A percentile compares a stretch with the other conserved stretches of the same genome.
Conservation (phyloP, 2,113 vertebrate species). For the Equus quagga region DNA sequence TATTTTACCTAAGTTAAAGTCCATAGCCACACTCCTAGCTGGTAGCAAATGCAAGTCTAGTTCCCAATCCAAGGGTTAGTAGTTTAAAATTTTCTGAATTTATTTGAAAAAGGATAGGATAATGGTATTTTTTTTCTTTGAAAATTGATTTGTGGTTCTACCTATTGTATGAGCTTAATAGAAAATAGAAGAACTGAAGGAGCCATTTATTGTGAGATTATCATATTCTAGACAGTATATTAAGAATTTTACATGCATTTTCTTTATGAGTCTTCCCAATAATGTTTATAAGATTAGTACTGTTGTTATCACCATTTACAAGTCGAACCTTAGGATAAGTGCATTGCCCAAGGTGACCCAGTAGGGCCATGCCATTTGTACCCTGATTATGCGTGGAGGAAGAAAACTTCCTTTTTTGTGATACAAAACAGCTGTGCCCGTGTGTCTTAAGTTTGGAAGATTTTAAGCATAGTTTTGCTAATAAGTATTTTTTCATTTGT, state of each 20-base stretch:
- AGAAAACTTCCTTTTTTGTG: background rate
- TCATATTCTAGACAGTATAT: rapidly evolving
- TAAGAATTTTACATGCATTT: background rate
- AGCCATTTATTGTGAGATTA: background rate
- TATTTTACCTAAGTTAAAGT: rapidly evolving
- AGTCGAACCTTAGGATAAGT: background rate
- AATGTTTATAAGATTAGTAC: background rate
- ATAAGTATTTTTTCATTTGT: background rate
- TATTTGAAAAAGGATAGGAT: background rate
- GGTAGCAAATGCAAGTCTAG: background rate
- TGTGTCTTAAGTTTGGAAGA: background rate
- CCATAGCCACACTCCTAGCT: rapidly evolving
- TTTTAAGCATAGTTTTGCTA: background rate
- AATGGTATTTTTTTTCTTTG: background rate
- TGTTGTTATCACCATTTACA: rapidly evolving
- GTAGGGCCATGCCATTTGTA: background rate
- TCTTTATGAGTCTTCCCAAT: background rate
- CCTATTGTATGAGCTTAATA: too few relatives aligned
- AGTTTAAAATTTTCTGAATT: background rate
- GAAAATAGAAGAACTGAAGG: background rate
- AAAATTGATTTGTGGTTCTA: background rate
- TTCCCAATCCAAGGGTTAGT: background rate
- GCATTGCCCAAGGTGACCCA: background rate
- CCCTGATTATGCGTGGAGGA: background rate
- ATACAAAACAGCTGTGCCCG: background rate